Conservation (phyloP, 2,888 invertebrate genomes). For the Clunio marinus region DNA sequence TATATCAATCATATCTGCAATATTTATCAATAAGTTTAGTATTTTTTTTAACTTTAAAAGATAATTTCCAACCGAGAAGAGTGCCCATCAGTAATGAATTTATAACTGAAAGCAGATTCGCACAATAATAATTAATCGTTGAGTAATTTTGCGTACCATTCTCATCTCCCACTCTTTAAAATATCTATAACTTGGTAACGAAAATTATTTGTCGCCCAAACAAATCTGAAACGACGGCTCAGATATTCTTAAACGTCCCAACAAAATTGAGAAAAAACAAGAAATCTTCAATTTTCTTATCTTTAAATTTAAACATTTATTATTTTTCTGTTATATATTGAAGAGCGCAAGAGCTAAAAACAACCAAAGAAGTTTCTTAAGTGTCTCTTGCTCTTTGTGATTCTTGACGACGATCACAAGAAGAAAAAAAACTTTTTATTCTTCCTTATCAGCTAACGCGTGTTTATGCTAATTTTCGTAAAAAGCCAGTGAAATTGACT, state of each 20-base stretch:
- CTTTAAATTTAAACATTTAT: conserved; percentile 35
- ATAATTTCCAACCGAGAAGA: too few species aligned
- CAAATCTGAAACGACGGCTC: too few species aligned
- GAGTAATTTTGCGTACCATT: too few species aligned
- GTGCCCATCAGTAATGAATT: too few species aligned
- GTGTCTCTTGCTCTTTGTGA: conserved; percentile 9
- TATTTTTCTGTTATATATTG: conserved; percentile 14
- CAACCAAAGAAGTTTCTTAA: conserved; percentile 4
- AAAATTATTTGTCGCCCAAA: not conserved
- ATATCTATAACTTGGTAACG: too few species aligned
- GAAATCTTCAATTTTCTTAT: conserved; percentile 13
- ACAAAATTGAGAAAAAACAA: not conserved
- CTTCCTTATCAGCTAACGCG: conserved; percentile 39
- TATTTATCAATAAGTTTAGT: too few species aligned
- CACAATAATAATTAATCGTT: too few species aligned
- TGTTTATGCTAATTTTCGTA: conserved; percentile 39
- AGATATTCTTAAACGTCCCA: too few species aligned
- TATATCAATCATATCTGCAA: conserved; percentile 7
- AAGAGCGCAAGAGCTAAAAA: not conserved
- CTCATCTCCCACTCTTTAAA: too few species aligned
- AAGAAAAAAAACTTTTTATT: too few species aligned
- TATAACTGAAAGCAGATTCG: too few species aligned
- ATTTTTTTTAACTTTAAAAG: too few species aligned
- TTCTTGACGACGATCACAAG: not conserved
- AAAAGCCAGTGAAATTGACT: conserved; percentile 27